A percentile compares a stretch with the other conserved stretches of the same genome.
These are phyloP conservation scores for Nestor notabilis DNA, from an alignment of 2,113 vertebrate genomes.

Conservation along the genomic window DNA sequence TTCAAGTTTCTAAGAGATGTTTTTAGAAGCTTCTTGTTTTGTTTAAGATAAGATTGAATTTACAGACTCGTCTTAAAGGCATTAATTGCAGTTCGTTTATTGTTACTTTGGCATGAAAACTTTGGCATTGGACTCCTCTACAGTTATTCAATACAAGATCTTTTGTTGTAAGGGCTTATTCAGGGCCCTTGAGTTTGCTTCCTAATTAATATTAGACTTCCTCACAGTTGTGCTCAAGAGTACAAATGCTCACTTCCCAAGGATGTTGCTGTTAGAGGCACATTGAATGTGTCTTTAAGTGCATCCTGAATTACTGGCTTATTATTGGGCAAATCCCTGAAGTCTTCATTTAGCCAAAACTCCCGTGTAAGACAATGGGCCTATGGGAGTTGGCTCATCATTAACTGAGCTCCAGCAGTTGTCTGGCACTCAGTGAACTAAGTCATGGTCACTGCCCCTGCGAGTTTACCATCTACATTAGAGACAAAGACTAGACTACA, in stretches of 20 bases:
- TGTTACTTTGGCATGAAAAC: constrained; percentile 31
- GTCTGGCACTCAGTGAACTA: constrained; percentile 42
- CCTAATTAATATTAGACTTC: constrained; percentile 62
- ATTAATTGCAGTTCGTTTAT: constrained; percentile 31
- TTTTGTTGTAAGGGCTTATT: constrained; percentile 48
- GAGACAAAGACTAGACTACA: constrained; percentile 17
- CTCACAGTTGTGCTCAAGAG: not conserved
- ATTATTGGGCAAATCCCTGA: constrained; percentile 47
- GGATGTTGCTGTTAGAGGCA: constrained; percentile 28
- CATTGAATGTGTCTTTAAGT: constrained; percentile 51
- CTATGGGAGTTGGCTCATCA: constrained; percentile 32
- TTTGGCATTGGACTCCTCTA: constrained; percentile 20
- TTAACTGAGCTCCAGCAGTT: constrained; percentile 55
- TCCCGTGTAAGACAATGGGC: constrained; percentile 43
- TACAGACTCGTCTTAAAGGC: not conserved
- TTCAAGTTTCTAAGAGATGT: not conserved
- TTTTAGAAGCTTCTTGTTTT: constrained; percentile 24
- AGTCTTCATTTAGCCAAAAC: constrained; percentile 48
- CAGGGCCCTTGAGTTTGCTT: constrained; percentile 47
- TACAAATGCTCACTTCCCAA: constrained; percentile 45
- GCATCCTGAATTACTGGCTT: constrained; percentile 61
- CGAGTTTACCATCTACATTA: not conserved
- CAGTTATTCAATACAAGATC: constrained; percentile 40
- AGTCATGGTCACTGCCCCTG: constrained; percentile 49
- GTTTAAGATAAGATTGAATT: not conserved